Evolutionary conservation across 2,113 vertebrate species (phyloP).

Genomic region (Xenopus tropicalis): DNA sequence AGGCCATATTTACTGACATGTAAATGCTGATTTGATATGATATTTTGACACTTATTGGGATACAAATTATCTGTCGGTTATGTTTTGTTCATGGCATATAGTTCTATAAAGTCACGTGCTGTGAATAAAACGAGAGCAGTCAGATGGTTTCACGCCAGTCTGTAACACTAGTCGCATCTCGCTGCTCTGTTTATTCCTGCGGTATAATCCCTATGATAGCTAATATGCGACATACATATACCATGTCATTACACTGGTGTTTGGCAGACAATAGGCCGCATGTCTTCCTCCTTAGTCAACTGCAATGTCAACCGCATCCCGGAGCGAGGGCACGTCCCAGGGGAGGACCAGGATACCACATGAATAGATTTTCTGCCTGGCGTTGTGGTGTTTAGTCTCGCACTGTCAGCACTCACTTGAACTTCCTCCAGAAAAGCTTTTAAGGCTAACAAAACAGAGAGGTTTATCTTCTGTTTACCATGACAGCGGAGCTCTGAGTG

Average conservation of each 20-base stretch:
- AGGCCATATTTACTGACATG: too few species aligned
- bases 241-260: neutral
- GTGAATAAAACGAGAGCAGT: too few species aligned
- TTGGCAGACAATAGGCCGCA: conserved; percentile 1
- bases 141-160: too few species aligned
- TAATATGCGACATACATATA: too few species aligned
- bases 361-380: conserved; percentile 56
- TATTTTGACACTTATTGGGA: too few species aligned
- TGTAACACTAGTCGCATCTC: neutral
- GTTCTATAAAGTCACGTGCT: too few species aligned
- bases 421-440: conserved; percentile 87
- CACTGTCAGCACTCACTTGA: conserved; percentile 80
- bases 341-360: conserved; percentile 61
- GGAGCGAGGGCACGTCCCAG: conserved; percentile 45
- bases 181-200: neutral
- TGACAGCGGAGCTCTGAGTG: too few species aligned
- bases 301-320: conserved; percentile 36
- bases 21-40: too few species aligned
- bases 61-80: too few species aligned
- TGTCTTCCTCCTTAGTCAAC: neutral
- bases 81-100: too few species aligned
- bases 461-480: conserved; percentile 55
- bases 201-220: too few species aligned
- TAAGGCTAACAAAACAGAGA: conserved; percentile 71
- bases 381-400: conserved; percentile 73